Base-by-base conservation (phyloP, 1,140 invertebrate species). In the Trichoplusia ni region DNA sequence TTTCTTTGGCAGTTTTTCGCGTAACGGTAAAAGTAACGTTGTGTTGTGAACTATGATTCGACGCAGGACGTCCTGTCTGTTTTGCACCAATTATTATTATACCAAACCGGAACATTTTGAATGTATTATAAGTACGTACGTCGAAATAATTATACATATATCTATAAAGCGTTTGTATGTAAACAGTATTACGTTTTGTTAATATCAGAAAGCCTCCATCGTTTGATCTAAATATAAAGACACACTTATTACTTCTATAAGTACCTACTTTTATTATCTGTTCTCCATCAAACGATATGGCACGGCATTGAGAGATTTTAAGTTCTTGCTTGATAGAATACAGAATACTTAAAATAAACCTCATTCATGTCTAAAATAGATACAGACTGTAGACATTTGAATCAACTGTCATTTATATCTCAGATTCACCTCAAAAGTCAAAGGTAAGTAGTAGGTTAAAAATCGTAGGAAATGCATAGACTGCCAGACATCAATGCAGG, bases 51-150 rank as follows among this genome's bases (percentile, higher is more conserved):
- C 47, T 56, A 60, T 69, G 76, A 87, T 88, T 88, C 85, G 85
- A 84, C 71, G 80, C 84, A 87, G 85, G 83, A 89, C 84, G 79
- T 87, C 87, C 82, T 87, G 79, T 84, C 79, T 83, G 82, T 81
- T 90, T 87, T 83, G 77, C 77, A 79, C 73, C 76, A 81, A 87
- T 87, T 89, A 90, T 88, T 86, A 79, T 82, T 81, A 81, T 61
- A 74, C 69, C 71, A 46, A 78, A 81, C 77, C 76, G 81, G 75
- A 86, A 86, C 82, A 69, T 70, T 85, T 82, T 81, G 70, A 86
- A 80, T 79, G 73, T 49, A 70, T 71, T 76, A 35, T 51, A 31
- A 27, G 56, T 37, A 46, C 25, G 13, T 13, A 61, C 25, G 13
- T 13, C 53, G 16, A 54, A 60, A 62, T 61, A 9, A 53, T 54